Evolutionary conservation across 2,113 vertebrate species (phyloP).

Genomic region (Fukomys damarensis): DNA sequence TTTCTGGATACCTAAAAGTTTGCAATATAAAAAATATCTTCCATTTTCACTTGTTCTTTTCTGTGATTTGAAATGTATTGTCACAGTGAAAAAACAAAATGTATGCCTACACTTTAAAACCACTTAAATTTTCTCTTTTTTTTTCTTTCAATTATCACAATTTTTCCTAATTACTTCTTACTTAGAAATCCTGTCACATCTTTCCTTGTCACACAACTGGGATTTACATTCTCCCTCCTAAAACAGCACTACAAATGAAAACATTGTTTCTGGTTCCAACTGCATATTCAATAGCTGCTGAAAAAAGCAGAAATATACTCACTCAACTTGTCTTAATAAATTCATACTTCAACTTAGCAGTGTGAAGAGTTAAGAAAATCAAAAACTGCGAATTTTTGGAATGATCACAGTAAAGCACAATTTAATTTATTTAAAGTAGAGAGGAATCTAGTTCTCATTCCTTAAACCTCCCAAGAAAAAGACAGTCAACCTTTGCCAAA

Average conservation of each 20-base stretch:
- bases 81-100: neutral
- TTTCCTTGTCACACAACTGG: slow-evolving; percentile 76
- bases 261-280: slow-evolving; percentile 74
- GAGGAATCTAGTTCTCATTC: neutral
- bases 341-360: slow-evolving; percentile 13
- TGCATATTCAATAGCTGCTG: slow-evolving; percentile 45
- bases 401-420: neutral
- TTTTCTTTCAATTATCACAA: slow-evolving; percentile 44
- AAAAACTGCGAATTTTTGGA: neutral
- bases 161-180: slow-evolving; percentile 55
- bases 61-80: neutral
- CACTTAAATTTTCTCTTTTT: neutral
- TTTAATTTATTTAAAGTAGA: neutral
- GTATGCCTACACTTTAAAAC: neutral
- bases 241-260: slow-evolving; percentile 75
- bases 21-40: neutral
- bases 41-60: neutral
- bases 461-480: neutral
- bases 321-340: slow-evolving; percentile 9
- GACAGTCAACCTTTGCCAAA: slow-evolving; percentile 9
- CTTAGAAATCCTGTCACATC: slow-evolving; percentile 81
- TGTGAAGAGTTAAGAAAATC: neutral
- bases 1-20: neutral
- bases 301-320: neutral
- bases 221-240: slow-evolving; percentile 75